Evolutionary conservation across 2,113 vertebrate species (phyloP).

Genomic region (Silurus glanis): DNA sequence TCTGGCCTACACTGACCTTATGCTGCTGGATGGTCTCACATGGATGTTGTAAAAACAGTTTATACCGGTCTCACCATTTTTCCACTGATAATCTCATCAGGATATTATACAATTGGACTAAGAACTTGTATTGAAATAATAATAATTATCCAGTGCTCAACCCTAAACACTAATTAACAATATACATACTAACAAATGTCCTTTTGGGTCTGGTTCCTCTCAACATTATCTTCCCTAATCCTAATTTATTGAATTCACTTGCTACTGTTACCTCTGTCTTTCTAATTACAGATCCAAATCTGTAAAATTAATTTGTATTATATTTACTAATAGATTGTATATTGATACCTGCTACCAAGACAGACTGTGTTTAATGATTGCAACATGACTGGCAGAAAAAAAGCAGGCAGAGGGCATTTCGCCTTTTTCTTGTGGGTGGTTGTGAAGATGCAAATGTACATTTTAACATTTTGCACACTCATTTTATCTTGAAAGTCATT

Average conservation of each 20-base stretch:
- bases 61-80: not conserved
- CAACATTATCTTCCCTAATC: not conserved
- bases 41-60: not conserved
- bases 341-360: not conserved
- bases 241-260: not conserved
- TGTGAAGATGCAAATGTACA: slow-evolving; percentile 2
- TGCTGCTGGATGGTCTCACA: not conserved
- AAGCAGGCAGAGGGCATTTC: not conserved
- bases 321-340: not conserved
- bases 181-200: not conserved
- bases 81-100: not conserved
- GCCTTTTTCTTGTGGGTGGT: not conserved
- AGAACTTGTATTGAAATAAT: not conserved
- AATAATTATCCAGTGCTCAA: not conserved
- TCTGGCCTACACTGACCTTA: not conserved
- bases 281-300: not conserved
- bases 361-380: slow-evolving; percentile 3
- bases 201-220: not conserved
- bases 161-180: not conserved
- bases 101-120: not conserved
- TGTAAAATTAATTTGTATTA: not conserved
- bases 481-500: slow-evolving; percentile 1
- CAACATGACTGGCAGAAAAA: slow-evolving; percentile 15
- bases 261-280: not conserved
- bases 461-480: slow-evolving; percentile 30